Percentiles rank a stretch among this genome's conserved stretches.
Evolutionary conservation across 2,113 vertebrate genomes (phyloP).

Genomic region (Emberiza fucata): DNA sequence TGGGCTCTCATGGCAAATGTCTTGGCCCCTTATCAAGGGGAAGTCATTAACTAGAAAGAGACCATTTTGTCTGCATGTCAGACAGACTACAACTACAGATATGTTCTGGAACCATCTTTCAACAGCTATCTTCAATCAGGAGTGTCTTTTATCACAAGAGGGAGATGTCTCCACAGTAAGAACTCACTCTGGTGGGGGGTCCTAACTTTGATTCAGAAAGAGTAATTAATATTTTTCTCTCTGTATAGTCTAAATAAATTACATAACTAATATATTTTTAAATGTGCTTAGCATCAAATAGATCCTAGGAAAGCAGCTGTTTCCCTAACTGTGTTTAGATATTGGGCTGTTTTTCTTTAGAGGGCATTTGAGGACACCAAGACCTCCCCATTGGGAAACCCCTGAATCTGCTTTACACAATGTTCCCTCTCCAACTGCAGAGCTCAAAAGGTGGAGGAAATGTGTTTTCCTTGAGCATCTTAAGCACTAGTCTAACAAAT

Average conservation of each 20-base stretch:
- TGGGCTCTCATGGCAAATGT: rapidly evolving
- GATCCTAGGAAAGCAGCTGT: neutral
- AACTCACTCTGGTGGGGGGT: neutral
- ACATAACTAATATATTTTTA: neutral
- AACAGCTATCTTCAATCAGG: neutral
- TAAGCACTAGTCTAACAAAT: neutral
- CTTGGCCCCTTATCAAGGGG: neutral
- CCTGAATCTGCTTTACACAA: rapidly evolving
- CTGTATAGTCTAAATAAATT: neutral
- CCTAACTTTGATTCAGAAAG: neutral
- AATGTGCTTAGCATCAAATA: neutral
- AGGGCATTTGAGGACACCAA: neutral
- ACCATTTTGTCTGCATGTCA: neutral
- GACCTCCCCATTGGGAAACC: neutral
- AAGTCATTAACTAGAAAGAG: neutral
- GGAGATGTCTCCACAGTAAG: neutral
- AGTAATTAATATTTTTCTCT: neutral
- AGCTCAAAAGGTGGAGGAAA: neutral
- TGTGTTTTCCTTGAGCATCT: neutral
- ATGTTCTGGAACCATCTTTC: neutral
- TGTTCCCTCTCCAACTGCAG: rapidly evolving
- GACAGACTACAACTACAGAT: neutral
- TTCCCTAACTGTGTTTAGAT: neutral
- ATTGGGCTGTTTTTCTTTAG: neutral
- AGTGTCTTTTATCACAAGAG: rapidly evolving